Conservation (phyloP, 2,113 vertebrate species). For the Pituophis catenifer region DNA sequence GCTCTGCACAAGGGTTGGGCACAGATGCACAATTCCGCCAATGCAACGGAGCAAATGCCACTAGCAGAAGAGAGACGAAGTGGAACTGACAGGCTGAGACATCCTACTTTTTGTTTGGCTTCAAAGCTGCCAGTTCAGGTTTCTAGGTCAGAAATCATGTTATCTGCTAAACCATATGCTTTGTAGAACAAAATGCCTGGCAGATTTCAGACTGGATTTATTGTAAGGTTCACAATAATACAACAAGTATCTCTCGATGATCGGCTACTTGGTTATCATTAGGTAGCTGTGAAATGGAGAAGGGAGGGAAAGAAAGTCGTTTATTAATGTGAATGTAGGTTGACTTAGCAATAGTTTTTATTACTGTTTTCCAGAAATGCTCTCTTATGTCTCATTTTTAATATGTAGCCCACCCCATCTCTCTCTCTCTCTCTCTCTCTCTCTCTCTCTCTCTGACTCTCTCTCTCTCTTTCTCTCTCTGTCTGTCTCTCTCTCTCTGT, state of each 20-base stretch:
- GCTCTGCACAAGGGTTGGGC: conserved; percentile 4
- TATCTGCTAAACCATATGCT: conserved; percentile 72
- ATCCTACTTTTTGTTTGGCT: conserved; percentile 64
- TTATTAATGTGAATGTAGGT: neutral
- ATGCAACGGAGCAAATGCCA: conserved; percentile 40
- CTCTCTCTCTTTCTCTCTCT: too few species aligned
- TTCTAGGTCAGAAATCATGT: conserved; percentile 74
- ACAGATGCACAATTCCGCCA: conserved; percentile 2
- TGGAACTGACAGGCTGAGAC: conserved; percentile 55
- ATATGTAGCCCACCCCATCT: neutral
- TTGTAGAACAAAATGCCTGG: conserved; percentile 70
- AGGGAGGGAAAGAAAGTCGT: neutral
- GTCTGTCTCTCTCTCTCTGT: too few species aligned
- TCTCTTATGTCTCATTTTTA: neutral
- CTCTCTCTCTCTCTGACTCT: too few species aligned
- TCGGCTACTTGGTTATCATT: conserved; percentile 38
- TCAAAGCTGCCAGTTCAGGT: conserved; percentile 71
- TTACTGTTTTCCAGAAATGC: neutral
- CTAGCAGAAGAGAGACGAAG: conserved; percentile 38
- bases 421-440: too few species aligned
- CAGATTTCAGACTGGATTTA: conserved; percentile 61
- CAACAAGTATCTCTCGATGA: conserved; percentile 41
- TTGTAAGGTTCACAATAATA: conserved; percentile 56
- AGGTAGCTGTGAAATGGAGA: neutral
- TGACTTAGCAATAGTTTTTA: neutral